These are phyloP conservation scores for Dallia pectoralis DNA, from an alignment of 2,797 vertebrate species.

Conservation along the genomic window DNA sequence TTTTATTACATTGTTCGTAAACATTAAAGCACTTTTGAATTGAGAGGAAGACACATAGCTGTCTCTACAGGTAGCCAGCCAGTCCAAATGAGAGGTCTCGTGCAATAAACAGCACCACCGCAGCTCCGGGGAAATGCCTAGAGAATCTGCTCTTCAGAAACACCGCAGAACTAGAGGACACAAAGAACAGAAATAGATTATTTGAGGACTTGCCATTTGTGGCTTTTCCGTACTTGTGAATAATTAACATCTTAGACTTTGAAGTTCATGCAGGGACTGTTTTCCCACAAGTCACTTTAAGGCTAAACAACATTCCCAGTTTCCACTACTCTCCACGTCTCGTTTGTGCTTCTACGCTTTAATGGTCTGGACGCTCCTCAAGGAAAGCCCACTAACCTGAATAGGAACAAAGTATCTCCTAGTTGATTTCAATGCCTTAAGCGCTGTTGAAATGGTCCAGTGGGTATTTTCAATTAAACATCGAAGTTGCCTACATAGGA, in stretches of 20 bases:
- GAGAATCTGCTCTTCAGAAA: constrained; percentile 37
- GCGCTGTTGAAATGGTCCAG: too few relatives aligned
- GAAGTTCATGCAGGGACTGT: constrained; percentile 42
- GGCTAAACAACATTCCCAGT: constrained; percentile 26
- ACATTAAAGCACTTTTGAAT: too few relatives aligned
- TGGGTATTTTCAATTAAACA: too few relatives aligned
- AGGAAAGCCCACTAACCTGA: background rate
- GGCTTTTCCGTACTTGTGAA: constrained; percentile 51
- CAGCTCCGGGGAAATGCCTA: constrained; percentile 16
- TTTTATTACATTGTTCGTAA: too few relatives aligned
- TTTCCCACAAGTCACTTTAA: constrained; percentile 52
- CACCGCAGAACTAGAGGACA: constrained; percentile 21
- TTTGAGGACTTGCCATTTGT: constrained; percentile 44
- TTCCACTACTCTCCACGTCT: background rate
- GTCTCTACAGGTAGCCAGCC: too few relatives aligned
- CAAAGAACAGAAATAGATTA: constrained; percentile 48
- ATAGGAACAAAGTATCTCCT: background rate
- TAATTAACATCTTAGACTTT: constrained; percentile 58
- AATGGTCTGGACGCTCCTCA: background rate
- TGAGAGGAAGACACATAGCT: too few relatives aligned
- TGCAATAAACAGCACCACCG: constrained; percentile 31
- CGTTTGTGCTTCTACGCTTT: background rate
- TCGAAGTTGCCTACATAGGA: too few relatives aligned
- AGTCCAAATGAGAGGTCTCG: background rate
- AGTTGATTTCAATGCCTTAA: background rate